phyloP scores from a whole-genome alignment of 2,113 vertebrate genomes.

The Setophaga coronata region DNA sequence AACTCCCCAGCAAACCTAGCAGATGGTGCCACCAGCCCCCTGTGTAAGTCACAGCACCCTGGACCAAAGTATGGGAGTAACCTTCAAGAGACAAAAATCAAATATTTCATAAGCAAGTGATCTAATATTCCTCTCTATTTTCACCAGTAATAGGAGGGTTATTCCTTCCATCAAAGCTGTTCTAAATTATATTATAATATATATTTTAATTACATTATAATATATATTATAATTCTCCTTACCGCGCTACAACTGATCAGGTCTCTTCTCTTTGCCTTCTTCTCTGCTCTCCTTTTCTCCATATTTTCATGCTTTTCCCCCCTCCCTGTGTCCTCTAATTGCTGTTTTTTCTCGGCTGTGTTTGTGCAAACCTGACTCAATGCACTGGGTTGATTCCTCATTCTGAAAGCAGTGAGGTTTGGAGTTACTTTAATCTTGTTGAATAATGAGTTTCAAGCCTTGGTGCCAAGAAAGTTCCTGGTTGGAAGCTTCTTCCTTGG shows the following conservation, averaged over 20 bases:
- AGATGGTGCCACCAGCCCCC: background rate
- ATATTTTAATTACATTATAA: no score
- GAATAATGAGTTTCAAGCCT: background rate
- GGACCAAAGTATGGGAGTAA: background rate
- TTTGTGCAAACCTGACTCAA: background rate
- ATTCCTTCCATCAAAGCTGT: background rate
- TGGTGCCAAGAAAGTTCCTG: constrained; percentile 6
- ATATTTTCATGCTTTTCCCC: background rate
- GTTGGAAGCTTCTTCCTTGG: background rate
- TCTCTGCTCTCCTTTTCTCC: background rate
- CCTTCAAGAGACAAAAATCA: background rate
- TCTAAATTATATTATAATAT: no score
- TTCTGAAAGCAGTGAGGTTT: background rate
- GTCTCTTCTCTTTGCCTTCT: background rate
- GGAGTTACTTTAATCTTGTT: background rate
- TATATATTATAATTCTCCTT: background rate
- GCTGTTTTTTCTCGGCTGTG: background rate
- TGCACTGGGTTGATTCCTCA: background rate
- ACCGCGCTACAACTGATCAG: background rate
- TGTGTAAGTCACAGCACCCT: background rate
- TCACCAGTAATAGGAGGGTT: background rate
- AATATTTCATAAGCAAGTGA: background rate
- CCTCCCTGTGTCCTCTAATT: background rate
- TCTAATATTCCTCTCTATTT: background rate
- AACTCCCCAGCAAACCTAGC: background rate